Evolutionary conservation across 2,797 vertebrate genomes (phyloP).

Genomic region (Trichosurus vulpecula): DNA sequence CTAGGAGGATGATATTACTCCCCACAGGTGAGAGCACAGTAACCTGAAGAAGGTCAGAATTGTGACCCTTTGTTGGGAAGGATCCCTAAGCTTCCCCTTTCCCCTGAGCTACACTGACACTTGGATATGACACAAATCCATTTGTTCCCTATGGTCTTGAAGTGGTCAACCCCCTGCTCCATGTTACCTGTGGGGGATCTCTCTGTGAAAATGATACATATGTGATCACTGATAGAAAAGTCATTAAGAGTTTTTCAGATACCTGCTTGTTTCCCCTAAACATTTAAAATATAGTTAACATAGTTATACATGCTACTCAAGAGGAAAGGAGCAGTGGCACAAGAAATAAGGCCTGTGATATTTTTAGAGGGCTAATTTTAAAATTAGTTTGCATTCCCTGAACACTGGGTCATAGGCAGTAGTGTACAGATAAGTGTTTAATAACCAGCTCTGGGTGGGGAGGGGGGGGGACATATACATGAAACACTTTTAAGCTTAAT

Average conservation of each 20-base stretch:
- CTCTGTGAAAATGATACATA: no score
- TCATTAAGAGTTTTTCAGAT: slow-evolving; percentile 12
- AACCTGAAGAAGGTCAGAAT: no score
- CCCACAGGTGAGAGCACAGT: no score
- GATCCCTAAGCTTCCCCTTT: no score
- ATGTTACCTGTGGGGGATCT: no score
- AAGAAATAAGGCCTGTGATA: neutral
- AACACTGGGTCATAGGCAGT: neutral
- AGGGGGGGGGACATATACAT: neutral
- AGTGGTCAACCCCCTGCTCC: no score
- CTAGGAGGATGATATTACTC: no score
- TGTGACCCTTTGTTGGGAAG: no score
- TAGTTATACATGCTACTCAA: neutral
- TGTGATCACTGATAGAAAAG: neutral
- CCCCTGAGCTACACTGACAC: no score
- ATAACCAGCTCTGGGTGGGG: neutral
- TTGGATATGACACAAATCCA: no score
- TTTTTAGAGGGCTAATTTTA: neutral
- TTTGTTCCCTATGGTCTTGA: no score
- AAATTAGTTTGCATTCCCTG: neutral
- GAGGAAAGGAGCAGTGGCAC: neutral
- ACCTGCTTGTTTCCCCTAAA: slow-evolving; percentile 2
- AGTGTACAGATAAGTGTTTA: neutral
- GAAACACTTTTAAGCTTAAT: neutral
- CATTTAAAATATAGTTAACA: neutral